Evolutionary conservation across 2,797 vertebrate species (phyloP), one percentile per base, ranked within the genome.

Genomic region (Dendrocincla fuliginosa): DNA sequence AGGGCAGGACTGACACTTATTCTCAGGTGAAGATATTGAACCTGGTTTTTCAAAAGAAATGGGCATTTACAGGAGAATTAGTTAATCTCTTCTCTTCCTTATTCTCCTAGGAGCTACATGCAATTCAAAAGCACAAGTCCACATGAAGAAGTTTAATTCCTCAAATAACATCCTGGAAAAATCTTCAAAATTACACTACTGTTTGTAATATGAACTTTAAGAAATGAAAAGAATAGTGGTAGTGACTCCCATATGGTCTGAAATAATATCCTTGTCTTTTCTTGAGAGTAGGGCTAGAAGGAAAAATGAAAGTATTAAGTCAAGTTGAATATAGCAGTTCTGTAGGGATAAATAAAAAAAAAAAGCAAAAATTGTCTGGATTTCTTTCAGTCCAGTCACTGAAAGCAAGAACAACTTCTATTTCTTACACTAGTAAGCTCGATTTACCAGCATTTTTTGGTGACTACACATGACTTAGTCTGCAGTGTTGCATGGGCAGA

Each of bases 301-400:
- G 22, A 81, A 42, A 50, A 89, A 89, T 50, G 4, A n/a, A 8
- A 74, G 4, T 44, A 68, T 59, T 55, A 56, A 57, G 25, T 67
- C 23, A 77, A 47, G 46, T 33, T 53, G 30, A 41, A 22, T 53
- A 42, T 16, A 60, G 9, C 11, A 65, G 37, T 55, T 30, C 10
- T 61, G 35, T 6, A 74, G 16, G 6, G 10, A 11, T 61, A 87
- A 87, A 69, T 63, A 30, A 69, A 69, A 69, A 73, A 85, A 53
- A 1, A 4, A 0, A 0, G 0, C 23, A 69, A 56, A 64, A 52
- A 61, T 22, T 65, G 30, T 9, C 16, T 10, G 3, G 1, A 8
- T 76, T 82, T 71, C 9, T 84, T 89, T 55, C 59, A 82, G 37
- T 60, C 10, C 9, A 63, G 46, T 33, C 30, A 61, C 9, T 49